Evolutionary conservation across 2,113 vertebrate genomes (phyloP).

Genomic region (Daphoenositta chrysoptera): DNA sequence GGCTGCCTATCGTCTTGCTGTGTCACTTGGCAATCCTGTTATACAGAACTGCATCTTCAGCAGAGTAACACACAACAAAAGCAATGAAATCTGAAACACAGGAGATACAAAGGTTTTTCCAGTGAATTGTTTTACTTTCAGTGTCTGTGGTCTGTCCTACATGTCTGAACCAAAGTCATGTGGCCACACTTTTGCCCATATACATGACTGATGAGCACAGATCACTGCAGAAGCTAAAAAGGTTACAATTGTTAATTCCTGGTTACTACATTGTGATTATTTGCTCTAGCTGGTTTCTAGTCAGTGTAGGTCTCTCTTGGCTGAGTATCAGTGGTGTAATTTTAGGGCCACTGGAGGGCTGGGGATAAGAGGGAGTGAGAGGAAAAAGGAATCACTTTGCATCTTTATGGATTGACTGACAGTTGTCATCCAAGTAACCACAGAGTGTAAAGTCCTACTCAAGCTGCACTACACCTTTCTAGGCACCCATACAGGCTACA

Average conservation of each 20-base stretch:
- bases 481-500: neutral
- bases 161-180: neutral
- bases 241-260: neutral
- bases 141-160: neutral
- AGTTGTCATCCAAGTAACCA: neutral
- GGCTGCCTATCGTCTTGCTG: neutral
- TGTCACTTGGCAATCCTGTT: neutral
- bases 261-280: neutral
- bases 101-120: neutral
- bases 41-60: neutral
- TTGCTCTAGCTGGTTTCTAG: neutral
- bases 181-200: neutral
- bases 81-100: neutral
- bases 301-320: neutral
- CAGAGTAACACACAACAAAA: neutral
- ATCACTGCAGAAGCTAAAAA: neutral
- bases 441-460: neutral
- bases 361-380: neutral
- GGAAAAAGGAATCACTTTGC: neutral
- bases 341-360: neutral
- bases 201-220: neutral
- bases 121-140: neutral
- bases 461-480: neutral
- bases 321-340: neutral
- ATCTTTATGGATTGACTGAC: neutral